Base-by-base conservation (phyloP, 2,113 vertebrate genomes). In the Pycnonotus jocosus region DNA sequence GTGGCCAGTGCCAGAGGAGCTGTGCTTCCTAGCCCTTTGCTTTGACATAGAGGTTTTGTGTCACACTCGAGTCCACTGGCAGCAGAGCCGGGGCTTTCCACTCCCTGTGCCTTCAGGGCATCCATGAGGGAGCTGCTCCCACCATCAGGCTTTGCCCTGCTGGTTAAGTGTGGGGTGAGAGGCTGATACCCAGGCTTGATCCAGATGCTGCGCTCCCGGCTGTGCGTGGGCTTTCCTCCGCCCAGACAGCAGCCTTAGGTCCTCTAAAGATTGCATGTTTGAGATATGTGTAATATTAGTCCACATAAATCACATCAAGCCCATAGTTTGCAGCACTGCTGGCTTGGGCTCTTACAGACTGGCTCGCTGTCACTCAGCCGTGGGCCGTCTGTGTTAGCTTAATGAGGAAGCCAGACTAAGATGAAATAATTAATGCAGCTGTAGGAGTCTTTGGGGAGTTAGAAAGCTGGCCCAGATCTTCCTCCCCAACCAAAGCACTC, bases 341-440 rank as follows among this genome's bases (percentile, higher is more conserved):
- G 95, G 93, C 94, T 51, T 80, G 58, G 81, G 24, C 68, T 93
- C 65, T 78, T 81, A 48, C 78, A 93, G 94, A 64, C 84, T 88
- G 71, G 56, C 69, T 93, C 0, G 2, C 91, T 79, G 92, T 95
- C 83, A 93, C 84, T 97, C 91, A 95, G 88, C 77, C 53, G 31
- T 1, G 3, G 84, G 77, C 62, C 0, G 58, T 93, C 88, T 94
- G 94, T 88, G 86, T 89, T 86, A 91, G 90, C 86, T 95, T 96
- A 97, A 96, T 81, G 92, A 89, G 83, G 93, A 92, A 95, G 94
- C 91, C 97, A 95, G 94, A 87, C 91, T 91, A 91, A 95, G 92
- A 95, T 95, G 94, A 96, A 91, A 95, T 88, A 96, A 97, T 90
- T 96, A 80, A 86, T 86, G 73, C 91, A 96, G 95, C 95, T 97